A percentile compares a stretch with the other conserved stretches of the same genome.
These are phyloP conservation scores for Drosophila dunni DNA, from an alignment of 1,140 invertebrate species.

Conservation along the genomic window DNA sequence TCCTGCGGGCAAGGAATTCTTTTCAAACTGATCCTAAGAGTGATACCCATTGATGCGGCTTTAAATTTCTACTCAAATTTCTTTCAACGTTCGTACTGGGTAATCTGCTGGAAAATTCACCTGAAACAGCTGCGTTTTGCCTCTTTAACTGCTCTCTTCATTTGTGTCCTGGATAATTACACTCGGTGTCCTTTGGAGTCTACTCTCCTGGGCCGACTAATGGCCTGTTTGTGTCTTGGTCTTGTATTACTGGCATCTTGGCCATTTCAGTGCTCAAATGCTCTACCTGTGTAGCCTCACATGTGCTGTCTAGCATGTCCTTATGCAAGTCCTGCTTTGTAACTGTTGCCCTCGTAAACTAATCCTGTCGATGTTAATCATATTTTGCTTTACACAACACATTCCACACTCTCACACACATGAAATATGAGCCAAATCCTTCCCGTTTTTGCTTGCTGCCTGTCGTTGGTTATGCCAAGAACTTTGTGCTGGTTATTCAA, in stretches of 20 bases:
- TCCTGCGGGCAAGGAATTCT: background rate
- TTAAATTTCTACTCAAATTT: no score
- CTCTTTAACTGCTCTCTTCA: background rate
- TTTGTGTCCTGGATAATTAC: background rate
- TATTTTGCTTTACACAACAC: constrained; percentile 26
- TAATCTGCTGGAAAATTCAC: no score
- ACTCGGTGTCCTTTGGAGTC: background rate
- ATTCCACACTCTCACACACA: background rate
- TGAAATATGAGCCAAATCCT: constrained; percentile 11
- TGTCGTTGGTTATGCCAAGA: constrained; percentile 4
- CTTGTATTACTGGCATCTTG: background rate
- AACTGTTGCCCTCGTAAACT: background rate
- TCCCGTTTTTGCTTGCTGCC: background rate
- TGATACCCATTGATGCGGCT: no score
- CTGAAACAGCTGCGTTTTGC: background rate
- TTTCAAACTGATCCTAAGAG: background rate
- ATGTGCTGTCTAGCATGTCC: constrained; percentile 7
- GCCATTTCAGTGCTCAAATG: background rate
- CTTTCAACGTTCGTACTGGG: no score
- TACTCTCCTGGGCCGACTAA: background rate
- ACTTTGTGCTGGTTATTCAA: constrained; percentile 54
- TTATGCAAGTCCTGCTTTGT: constrained; percentile 1
- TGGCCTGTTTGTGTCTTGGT: constrained; percentile 3
- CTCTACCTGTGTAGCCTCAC: background rate
- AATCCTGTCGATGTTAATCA: constrained; percentile 17